phyloP scores from a whole-genome alignment of 2,888 invertebrate species.

The Deroplatys truncata region DNA sequence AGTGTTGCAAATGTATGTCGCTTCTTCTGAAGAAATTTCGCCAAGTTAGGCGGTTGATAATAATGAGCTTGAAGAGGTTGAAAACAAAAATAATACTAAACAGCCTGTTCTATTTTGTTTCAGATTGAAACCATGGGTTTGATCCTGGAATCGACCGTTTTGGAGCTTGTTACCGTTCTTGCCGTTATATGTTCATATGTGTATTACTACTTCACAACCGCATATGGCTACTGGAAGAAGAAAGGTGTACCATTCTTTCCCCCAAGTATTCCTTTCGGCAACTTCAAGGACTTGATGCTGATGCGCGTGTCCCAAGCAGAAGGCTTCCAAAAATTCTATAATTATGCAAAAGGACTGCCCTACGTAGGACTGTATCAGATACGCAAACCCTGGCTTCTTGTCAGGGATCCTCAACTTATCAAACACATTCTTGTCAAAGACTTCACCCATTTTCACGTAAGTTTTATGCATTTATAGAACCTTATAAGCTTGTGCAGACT shows the following conservation, averaged over 20 bases:
- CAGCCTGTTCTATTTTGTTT: not conserved
- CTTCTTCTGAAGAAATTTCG: no score
- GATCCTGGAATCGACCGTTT: not conserved
- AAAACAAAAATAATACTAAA: no score
- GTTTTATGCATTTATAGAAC: not conserved
- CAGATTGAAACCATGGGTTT: not conserved
- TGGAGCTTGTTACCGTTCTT: not conserved
- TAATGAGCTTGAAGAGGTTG: no score
- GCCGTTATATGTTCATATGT: not conserved
- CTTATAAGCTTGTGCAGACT: no score
- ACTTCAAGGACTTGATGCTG: conserved; percentile 52
- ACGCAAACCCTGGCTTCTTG: conserved; percentile 39
- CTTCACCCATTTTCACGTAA: conserved; percentile 12
- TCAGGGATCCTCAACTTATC: conserved; percentile 36
- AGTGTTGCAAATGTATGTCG: no score
- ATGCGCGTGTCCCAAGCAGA: conserved; percentile 57
- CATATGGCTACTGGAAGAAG: conserved; percentile 53
- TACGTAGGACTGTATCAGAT: conserved; percentile 41
- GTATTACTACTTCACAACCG: not conserved
- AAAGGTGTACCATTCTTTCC: conserved; percentile 53
- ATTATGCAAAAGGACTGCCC: conserved; percentile 39
- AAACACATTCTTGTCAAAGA: conserved; percentile 13
- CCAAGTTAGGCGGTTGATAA: no score
- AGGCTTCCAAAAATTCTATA: conserved; percentile 56
- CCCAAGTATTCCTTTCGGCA: conserved; percentile 56